Evolutionary conservation across 2,113 vertebrate genomes (phyloP).

Genomic region (Plotosus lineatus): DNA sequence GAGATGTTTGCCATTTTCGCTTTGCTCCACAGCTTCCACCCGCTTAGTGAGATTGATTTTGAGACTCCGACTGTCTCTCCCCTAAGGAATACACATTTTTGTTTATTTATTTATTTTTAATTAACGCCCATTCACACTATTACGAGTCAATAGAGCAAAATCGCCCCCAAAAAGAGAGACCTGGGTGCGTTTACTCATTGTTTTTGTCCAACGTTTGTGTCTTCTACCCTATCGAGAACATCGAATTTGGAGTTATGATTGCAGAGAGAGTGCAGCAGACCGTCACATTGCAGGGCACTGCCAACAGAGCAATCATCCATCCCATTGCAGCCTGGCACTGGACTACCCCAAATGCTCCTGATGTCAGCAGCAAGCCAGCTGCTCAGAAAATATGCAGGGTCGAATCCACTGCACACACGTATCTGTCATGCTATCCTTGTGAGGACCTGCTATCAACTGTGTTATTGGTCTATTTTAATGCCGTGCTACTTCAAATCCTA

Average conservation of each 20-base stretch:
- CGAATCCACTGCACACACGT: conserved; percentile 50
- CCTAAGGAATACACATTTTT: conserved; percentile 72
- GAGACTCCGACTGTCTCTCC: conserved; percentile 71
- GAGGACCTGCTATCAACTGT: background rate
- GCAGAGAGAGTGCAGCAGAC: conserved; percentile 65
- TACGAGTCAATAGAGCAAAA: conserved; percentile 63
- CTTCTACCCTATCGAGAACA: conserved; percentile 34
- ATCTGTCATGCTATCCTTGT: background rate
- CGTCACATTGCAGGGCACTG: conserved; percentile 64
- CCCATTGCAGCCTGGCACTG: conserved; percentile 68
- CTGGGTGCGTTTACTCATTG: conserved; percentile 27
- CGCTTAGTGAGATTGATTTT: conserved; percentile 73
- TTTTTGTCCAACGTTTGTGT: conserved; percentile 44
- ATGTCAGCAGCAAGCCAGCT: conserved; percentile 69
- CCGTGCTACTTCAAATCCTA: background rate
- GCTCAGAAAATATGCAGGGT: conserved; percentile 62
- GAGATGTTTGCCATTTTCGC: conserved; percentile 74
- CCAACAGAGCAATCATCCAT: conserved; percentile 74
- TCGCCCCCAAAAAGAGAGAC: conserved; percentile 56
- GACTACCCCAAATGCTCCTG: conserved; percentile 68
- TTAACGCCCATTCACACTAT: conserved; percentile 68
- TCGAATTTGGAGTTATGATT: conserved; percentile 40
- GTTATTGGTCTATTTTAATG: background rate
- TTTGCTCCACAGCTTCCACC: conserved; percentile 71
- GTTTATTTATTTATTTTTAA: conserved; percentile 53